Conservation (phyloP, 2,113 vertebrate genomes). For the Anhinga rufa region DNA sequence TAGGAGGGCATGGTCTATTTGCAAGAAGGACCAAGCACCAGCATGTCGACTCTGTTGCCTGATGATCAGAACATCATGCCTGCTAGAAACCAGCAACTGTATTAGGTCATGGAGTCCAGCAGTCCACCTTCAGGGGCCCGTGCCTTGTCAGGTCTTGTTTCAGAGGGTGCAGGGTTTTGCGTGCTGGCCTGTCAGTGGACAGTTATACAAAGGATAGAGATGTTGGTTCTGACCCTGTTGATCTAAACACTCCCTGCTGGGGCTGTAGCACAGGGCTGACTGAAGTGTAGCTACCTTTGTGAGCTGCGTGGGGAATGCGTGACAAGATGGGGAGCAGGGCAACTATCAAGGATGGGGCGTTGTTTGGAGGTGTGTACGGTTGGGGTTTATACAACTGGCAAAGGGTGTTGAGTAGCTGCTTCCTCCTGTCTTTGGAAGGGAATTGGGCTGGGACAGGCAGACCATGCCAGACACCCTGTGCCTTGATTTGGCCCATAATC, state of each 20-base stretch:
- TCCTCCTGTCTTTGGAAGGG: neutral
- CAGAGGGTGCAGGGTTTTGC: neutral
- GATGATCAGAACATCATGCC: neutral
- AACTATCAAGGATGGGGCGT: neutral
- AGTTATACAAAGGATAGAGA: neutral
- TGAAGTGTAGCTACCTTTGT: neutral
- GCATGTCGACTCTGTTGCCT: neutral
- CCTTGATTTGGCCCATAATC: neutral
- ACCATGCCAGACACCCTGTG: neutral
- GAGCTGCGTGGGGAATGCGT: neutral
- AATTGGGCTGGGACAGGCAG: neutral
- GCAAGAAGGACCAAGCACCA: neutral
- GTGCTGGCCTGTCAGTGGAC: neutral
- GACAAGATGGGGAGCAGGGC: neutral
- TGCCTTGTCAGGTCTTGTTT: neutral
- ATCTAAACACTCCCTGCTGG: neutral
- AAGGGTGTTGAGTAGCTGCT: neutral
- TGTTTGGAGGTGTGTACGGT: neutral
- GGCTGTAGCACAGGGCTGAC: neutral
- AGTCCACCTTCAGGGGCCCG: neutral
- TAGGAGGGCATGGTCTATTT: neutral
- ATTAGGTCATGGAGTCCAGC: neutral
- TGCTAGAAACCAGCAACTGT: neutral
- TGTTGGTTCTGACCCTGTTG: neutral
- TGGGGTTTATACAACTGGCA: neutral